These are phyloP conservation scores for Potamilus streckersoni DNA, from an alignment of 1,140 invertebrate species.

Conservation along the genomic window DNA sequence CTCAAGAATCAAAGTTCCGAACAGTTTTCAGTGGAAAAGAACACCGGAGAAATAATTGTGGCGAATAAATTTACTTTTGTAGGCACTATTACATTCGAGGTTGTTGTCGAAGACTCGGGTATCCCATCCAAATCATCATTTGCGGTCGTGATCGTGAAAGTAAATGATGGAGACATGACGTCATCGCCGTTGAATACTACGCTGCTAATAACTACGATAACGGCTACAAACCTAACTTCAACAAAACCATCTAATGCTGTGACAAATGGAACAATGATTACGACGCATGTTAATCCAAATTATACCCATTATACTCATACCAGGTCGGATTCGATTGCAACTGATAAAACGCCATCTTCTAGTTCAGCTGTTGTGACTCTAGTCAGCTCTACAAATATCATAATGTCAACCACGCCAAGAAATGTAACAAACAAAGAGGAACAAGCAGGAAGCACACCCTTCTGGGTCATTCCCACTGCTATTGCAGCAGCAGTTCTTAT, in stretches of 20 bases:
- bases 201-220: background rate
- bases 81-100: background rate
- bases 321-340: too few relatives aligned
- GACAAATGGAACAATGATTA: too few relatives aligned
- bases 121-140: slow-evolving; percentile 1
- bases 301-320: too few relatives aligned
- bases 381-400: background rate
- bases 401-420: background rate
- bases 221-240: background rate
- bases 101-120: slow-evolving; percentile 4
- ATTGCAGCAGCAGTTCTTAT: background rate
- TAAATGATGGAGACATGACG: background rate
- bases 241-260: background rate
- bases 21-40: background rate
- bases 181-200: too few relatives aligned
- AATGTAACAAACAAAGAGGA: background rate
- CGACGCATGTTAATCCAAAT: too few relatives aligned
- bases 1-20: background rate
- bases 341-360: too few relatives aligned
- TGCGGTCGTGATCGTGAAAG: background rate
- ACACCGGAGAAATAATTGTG: background rate
- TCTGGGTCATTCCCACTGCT: background rate
- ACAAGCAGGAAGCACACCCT: background rate
- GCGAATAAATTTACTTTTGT: background rate
- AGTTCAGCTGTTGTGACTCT: too few relatives aligned